phyloP scores from a whole-genome alignment of 1,140 invertebrate genomes.

The Varroa destructor region DNA sequence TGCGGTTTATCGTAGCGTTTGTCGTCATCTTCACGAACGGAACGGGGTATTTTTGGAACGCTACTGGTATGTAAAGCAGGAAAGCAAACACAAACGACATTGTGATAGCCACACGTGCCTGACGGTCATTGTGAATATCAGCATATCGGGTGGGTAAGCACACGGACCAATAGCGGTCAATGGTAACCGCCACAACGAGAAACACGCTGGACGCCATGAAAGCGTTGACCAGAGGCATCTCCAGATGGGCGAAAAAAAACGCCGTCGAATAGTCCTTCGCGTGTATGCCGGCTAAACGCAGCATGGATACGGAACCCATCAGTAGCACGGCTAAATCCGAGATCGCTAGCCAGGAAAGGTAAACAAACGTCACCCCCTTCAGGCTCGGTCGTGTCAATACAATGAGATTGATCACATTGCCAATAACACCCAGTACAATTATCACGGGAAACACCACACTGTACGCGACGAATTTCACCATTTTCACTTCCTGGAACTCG shows the following conservation, averaged over 20 bases:
- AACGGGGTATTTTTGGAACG: slow-evolving; percentile 37
- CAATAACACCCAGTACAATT: slow-evolving; percentile 55
- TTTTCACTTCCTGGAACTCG: slow-evolving; percentile 28
- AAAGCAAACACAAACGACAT: slow-evolving; percentile 39
- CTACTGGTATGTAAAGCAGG: slow-evolving; percentile 40
- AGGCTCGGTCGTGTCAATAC: slow-evolving; percentile 58
- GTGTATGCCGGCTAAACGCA: slow-evolving; percentile 51
- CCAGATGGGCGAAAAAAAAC: slow-evolving; percentile 58
- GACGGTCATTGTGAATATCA: slow-evolving; percentile 39
- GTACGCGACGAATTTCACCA: slow-evolving; percentile 50
- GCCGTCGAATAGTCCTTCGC: slow-evolving; percentile 52
- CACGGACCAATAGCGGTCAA: slow-evolving; percentile 42
- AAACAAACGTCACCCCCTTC: slow-evolving; percentile 60
- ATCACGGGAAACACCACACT: slow-evolving; percentile 55
- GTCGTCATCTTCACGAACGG: slow-evolving; percentile 7
- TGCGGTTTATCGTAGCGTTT: slow-evolving; percentile 30
- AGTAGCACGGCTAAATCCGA: slow-evolving; percentile 50
- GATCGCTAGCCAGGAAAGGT: slow-evolving; percentile 59
- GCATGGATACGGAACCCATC: slow-evolving; percentile 53
- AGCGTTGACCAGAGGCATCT: slow-evolving; percentile 58
- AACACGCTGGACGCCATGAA: slow-evolving; percentile 48
- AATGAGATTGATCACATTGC: slow-evolving; percentile 57
- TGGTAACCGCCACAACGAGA: slow-evolving; percentile 43
- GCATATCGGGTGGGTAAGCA: slow-evolving; percentile 41
- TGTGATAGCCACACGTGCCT: slow-evolving; percentile 38